Percentiles rank a stretch among this genome's conserved stretches.
Evolutionary conservation across 2,113 vertebrate species (phyloP).

Genomic region (Corythornis cristatus): DNA sequence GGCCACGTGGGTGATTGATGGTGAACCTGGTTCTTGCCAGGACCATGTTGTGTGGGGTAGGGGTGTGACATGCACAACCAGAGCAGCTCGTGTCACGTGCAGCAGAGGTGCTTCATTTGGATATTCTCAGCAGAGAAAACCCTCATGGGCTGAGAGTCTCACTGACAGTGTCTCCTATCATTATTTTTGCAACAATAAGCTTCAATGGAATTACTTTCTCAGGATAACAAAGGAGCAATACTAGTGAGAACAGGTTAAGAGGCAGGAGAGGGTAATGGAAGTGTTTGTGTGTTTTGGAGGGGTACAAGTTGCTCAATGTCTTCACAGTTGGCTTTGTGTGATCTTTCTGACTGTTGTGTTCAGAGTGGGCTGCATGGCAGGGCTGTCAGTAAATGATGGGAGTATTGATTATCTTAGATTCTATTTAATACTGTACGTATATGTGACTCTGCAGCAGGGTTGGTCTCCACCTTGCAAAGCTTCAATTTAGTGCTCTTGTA

Average conservation of each 20-base stretch:
- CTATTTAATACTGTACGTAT: rapidly evolving
- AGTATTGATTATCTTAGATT: background rate
- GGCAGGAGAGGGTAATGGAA: background rate
- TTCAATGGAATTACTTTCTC: background rate
- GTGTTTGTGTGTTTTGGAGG: background rate
- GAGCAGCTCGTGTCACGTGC: background rate
- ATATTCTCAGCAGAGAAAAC: background rate
- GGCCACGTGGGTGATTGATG: rapidly evolving
- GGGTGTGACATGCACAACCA: rapidly evolving
- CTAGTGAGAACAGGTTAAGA: background rate
- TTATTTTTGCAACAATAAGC: background rate
- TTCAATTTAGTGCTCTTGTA: background rate
- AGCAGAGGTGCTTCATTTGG: background rate
- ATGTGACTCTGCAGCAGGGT: rapidly evolving
- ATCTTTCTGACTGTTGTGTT: background rate
- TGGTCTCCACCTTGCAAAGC: background rate
- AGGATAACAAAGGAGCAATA: background rate
- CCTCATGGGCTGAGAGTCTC: background rate
- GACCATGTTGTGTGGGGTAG: rapidly evolving
- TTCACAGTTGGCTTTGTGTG: background rate
- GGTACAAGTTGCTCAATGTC: background rate
- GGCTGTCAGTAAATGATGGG: background rate
- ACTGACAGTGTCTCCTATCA: background rate
- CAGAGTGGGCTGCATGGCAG: background rate
- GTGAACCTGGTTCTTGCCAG: rapidly evolving